Evolutionary conservation across 2,113 vertebrate genomes (phyloP).

Genomic region (Haemorhous mexicanus): DNA sequence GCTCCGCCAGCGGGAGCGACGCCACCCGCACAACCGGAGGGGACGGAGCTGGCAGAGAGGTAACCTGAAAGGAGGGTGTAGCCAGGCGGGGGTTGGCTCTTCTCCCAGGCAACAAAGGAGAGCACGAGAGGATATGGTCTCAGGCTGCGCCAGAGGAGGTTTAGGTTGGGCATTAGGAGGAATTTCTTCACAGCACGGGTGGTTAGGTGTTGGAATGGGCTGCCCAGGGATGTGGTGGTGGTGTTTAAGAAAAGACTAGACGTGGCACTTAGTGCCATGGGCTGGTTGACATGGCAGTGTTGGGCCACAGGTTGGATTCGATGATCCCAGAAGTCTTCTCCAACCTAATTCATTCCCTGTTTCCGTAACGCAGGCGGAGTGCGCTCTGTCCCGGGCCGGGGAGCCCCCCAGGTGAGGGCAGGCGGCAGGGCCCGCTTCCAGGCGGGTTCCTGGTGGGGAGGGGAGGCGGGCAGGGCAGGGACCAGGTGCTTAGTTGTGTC

Average conservation of each 20-base stretch:
- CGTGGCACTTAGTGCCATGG: not conserved
- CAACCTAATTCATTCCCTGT: fast-evolving
- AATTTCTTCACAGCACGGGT: not conserved
- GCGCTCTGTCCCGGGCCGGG: not conserved
- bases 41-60: not conserved
- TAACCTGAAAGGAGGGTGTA: not conserved
- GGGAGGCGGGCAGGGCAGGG: not conserved
- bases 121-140: not conserved
- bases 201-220: not conserved
- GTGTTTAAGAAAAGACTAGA: not conserved
- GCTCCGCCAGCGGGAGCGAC: not conserved
- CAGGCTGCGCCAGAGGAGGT: not conserved
- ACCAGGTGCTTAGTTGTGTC: not conserved
- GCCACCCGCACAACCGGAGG: not conserved
- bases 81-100: not conserved
- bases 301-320: not conserved
- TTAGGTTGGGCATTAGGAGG: not conserved
- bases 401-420: too few species aligned
- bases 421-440: not conserved
- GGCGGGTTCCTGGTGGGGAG: not conserved
- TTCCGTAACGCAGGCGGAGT: not conserved
- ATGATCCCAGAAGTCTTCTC: not conserved
- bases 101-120: not conserved
- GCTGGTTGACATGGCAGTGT: not conserved
- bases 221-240: not conserved